phyloP scores from a whole-genome alignment of 2,888 invertebrate genomes.

The Globia sparganii region DNA sequence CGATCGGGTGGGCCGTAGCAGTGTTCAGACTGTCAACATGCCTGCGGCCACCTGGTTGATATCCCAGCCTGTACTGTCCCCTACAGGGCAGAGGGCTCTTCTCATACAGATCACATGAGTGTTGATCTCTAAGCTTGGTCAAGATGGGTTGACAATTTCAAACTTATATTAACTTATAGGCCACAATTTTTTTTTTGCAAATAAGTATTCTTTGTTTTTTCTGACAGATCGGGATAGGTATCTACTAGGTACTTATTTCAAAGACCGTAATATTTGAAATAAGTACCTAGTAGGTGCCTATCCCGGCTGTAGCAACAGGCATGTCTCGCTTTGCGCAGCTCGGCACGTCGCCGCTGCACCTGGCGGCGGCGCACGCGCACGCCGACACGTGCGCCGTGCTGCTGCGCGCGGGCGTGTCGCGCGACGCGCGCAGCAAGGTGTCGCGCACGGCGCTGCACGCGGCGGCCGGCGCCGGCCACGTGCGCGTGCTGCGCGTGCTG shows the following conservation, averaged over 20 bases:
- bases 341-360: constrained; percentile 97
- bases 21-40: background rate
- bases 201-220: too few relatives aligned
- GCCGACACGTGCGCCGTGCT: constrained; percentile 94
- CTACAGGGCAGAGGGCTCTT: background rate
- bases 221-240: background rate
- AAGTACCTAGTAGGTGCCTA: background rate
- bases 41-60: too few relatives aligned
- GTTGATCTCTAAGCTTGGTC: background rate
- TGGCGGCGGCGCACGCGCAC: constrained; percentile 95
- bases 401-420: constrained; percentile 95
- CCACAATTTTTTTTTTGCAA: background rate
- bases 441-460: constrained; percentile 97
- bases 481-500: constrained; percentile 94
- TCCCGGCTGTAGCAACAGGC: background rate
- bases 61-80: too few relatives aligned
- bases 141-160: background rate
- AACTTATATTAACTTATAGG: background rate
- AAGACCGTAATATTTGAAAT: too few relatives aligned
- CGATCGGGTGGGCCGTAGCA: background rate
- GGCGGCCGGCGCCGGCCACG: constrained; percentile 96
- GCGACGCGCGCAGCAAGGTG: constrained; percentile 96
- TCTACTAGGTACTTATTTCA: background rate
- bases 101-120: background rate
- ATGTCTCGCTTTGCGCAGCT: constrained; percentile 82